Evolutionary conservation across 1,140 invertebrate genomes (phyloP), one percentile per base, ranked within the genome.

Genomic region (Zaprionus taronus): DNA sequence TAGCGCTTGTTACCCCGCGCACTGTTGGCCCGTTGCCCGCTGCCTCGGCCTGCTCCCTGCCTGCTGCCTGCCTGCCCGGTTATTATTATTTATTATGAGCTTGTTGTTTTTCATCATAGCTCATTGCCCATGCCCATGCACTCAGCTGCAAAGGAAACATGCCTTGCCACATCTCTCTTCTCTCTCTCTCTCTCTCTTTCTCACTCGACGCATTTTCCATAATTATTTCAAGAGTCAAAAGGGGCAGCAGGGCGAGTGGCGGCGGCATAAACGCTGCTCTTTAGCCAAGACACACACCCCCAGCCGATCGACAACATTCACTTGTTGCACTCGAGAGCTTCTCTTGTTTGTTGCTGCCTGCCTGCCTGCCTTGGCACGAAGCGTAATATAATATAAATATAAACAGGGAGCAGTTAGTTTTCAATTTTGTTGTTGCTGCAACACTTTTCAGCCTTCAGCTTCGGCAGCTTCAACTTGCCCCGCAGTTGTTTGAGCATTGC

Each of bases 11-110:
- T 87, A 87, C 83, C 84, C 83, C 71, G 68, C 75, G 68, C 80
- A 64, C 56, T 83, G 57, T 53, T 44, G 60, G 26, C 53, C 67
- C 66, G 66, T 57, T 63, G 53, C 67, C 58, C 31, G n/a, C n/a
- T n/a, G n/a, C n/a, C n/a, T n/a, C n/a, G n/a, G n/a, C n/a, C 67
- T 57, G 34, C 36, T n/a, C 20, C 5, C 60, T 34, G 38, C 53
- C 31, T 11, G 9, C 7, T 31, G 7, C 4, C 49, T 22, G 65
- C 26, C 63, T 57, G 73, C 84, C 73, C 87, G 84, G 83, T 81
- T 87, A 87, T 87, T 86, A 86, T 86, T 86, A 86, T 86, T 86
- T 86, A 86, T 86, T 87, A 87, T 87, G 83, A 87, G 87, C 83
- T 87, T 87, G 83, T 87, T 87, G 83, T 87, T 87, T 87, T 87